Evolutionary conservation across 1,140 invertebrate genomes (phyloP), one percentile per base, ranked within the genome.

Genomic region (Drosophila baimaii): DNA sequence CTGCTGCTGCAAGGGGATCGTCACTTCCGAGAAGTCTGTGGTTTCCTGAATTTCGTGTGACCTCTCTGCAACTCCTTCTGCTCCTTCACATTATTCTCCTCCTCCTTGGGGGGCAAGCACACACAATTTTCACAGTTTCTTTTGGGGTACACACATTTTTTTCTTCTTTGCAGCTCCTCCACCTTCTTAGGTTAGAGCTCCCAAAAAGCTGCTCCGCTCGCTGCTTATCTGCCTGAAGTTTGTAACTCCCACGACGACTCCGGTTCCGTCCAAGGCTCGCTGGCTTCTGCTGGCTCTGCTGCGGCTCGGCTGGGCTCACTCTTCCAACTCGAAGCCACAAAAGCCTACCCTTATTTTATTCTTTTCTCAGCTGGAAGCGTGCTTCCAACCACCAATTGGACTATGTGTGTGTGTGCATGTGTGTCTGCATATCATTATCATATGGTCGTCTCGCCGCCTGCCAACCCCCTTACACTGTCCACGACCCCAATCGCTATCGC

Each of bases 311-410:
- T 47, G 21, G 17, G 33, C 37, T 59, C 58, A 63, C 65, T 82
- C 78, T 90, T 81, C 80, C 85, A 84, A 89, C 80, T 84, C 51
- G 85, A 84, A 78, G 65, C 62, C 62, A 59, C 66, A 70, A 49
- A 68, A 72, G 81, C 77, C 84, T 84, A 89, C 84, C 84, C 84
- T 69, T 89, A 89, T 84, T 84, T 79, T n/a, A n/a, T 35, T 44
- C 31, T 68, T 62, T 33, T 39, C 35, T 71, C 71, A 73, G 79
- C 79, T 82, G 78, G 78, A 80, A 82, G 52, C 52, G 33, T 76
- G 64, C 68, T 66, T 61, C 54, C 77, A 72, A 89, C 84, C 84
- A 82, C 84, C 84, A 84, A 84, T 78, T 89, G 84, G 84, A 89
- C 70, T 46, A 25, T 66, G 33, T 63, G 23, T 57, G 37, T 39